Base-by-base conservation (phyloP, 2,888 invertebrate species). In the Drosophila tripunctata region DNA sequence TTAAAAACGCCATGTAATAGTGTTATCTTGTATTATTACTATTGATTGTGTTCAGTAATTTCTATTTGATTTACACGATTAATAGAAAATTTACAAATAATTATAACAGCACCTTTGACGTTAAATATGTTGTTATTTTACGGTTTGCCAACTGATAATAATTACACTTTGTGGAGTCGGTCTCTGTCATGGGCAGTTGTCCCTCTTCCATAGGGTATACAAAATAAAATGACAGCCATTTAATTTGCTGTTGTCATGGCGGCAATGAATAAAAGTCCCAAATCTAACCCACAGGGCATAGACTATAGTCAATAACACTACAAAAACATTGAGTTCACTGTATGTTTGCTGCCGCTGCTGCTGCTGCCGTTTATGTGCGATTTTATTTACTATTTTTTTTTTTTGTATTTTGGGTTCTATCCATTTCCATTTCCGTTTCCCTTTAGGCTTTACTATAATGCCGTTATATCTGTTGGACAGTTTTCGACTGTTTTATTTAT, bases 401-500 rank as follows among this genome's bases (percentile, higher is more conserved):
- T 48, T 65, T 12, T 24, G 27, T 54, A 54, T 60, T 33, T 61
- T 43, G 15, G 27, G 12, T 24, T 47, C 5, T 10, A 15, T 19
- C 19, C 55, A 41, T 54, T 65, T 75, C 76, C 76, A 43, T 66
- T 71, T 72, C 71, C 76, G 76, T 40, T 72, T 75, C 76, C 61
- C 76, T 71, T 71, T 71, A 58, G 76, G 71, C 58, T 30, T 22
- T 22, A 19, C 24, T 56, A 44, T 65, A 75, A 56, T 66, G 47
- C 76, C 48, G 54, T 51, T 48, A 56, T 71, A 71, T 60, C 66
- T 48, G 76, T 30, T 55, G 76, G 64, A 57, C 84, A 67, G 63
- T 67, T 67, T 73, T 84, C 67, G 67, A 62, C 72, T 82, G 76
- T 82, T 82, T 81, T 87, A 87, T 87, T 87, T 87, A 87, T 81